Conservation (phyloP, 2,113 vertebrate genomes). For the Podarcis raffonei region DNA sequence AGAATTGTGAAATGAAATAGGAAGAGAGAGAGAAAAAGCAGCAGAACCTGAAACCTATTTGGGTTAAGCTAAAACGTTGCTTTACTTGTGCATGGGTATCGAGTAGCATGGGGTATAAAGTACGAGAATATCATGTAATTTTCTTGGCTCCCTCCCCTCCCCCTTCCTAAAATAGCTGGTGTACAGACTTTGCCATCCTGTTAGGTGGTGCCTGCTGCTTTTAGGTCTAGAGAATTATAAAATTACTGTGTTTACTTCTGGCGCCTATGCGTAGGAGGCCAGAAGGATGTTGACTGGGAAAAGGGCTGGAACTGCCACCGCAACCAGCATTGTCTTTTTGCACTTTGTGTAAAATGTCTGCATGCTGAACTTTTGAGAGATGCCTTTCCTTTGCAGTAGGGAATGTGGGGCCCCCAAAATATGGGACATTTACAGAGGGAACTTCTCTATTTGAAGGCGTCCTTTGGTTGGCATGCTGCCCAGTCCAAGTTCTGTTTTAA, state of each 20-base stretch:
- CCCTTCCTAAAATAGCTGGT: slow-evolving; percentile 11
- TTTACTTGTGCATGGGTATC: slow-evolving; percentile 57
- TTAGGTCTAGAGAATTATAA: slow-evolving; percentile 27
- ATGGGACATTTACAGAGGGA: background rate
- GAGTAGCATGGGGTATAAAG: slow-evolving; percentile 52
- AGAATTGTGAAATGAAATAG: slow-evolving; percentile 64
- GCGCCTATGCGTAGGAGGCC: background rate
- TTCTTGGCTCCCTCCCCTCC: slow-evolving; percentile 27
- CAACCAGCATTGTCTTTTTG: background rate
- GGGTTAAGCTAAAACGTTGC: slow-evolving; percentile 44
- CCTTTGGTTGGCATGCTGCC: background rate
- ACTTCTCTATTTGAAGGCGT: background rate
- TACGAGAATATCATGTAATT: slow-evolving; percentile 63
- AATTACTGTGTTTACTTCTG: slow-evolving; percentile 42
- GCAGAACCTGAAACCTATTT: slow-evolving; percentile 52
- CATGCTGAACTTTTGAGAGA: background rate
- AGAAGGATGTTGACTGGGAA: background rate
- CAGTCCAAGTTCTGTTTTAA: background rate
- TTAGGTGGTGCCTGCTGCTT: slow-evolving; percentile 14
- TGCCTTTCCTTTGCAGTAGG: background rate
- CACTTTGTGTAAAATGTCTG: fast-evolving
- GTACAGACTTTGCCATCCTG: background rate
- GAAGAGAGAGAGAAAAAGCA: slow-evolving; percentile 25
- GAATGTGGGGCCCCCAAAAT: fast-evolving
- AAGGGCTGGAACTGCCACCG: background rate